Evolutionary conservation across 2,113 vertebrate species (phyloP).

Genomic region (Columba janthina): DNA sequence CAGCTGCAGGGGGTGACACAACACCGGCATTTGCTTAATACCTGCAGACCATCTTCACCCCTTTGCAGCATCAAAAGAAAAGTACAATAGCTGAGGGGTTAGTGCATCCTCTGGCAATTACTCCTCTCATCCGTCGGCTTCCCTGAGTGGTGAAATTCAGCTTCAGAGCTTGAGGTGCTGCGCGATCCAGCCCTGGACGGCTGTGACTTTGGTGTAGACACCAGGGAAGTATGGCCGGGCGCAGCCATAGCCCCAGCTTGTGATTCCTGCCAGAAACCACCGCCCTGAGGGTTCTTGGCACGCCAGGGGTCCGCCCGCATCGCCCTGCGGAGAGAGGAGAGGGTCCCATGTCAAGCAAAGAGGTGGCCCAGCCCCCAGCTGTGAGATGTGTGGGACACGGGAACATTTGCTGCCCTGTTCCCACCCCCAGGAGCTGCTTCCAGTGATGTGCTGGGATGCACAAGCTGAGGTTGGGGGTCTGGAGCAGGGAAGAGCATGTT

Average conservation of each 20-base stretch:
- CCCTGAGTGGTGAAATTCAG: slow-evolving; percentile 10
- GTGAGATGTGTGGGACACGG: neutral
- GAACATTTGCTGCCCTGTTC: neutral
- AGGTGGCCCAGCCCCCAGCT: neutral
- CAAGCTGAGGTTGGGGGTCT: neutral
- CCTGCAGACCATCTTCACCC: neutral
- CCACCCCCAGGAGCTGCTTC: neutral
- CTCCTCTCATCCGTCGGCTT: neutral
- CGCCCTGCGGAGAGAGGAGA: slow-evolving; percentile 78
- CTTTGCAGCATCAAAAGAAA: neutral
- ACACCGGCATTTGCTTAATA: neutral
- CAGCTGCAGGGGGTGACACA: neutral
- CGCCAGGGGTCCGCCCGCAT: slow-evolving; percentile 92
- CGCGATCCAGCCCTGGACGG: slow-evolving; percentile 86
- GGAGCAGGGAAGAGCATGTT: neutral
- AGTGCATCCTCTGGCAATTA: neutral
- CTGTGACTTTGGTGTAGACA: slow-evolving; percentile 89
- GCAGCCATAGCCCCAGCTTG: slow-evolving; percentile 96
- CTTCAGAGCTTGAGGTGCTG: slow-evolving; percentile 81
- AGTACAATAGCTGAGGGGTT: neutral
- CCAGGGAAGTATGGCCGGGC: slow-evolving; percentile 87
- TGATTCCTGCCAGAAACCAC: slow-evolving; percentile 96
- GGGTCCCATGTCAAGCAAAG: neutral
- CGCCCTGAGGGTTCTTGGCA: slow-evolving; percentile 84
- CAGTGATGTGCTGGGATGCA: neutral